These are phyloP conservation scores for Chelidonichthys spinosus DNA, from an alignment of 2,797 vertebrate species.

Conservation along the genomic window DNA sequence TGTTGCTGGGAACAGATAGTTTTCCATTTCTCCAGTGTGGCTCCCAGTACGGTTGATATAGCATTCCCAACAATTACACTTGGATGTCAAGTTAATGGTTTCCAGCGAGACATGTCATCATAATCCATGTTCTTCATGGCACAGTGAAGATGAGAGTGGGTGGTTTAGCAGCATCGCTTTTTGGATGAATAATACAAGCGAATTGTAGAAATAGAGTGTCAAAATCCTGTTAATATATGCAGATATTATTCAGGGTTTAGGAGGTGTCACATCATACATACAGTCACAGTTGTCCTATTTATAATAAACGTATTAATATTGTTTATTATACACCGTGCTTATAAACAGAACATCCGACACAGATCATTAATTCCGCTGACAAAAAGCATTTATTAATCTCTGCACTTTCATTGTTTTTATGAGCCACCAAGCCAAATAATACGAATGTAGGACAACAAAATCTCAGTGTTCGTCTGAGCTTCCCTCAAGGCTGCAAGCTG, in stretches of 20 bases:
- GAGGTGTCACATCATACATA: background rate
- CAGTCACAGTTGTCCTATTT: background rate
- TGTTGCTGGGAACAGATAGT: background rate
- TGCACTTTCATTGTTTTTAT: slow-evolving; percentile 11
- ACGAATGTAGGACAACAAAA: background rate
- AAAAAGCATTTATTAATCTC: background rate
- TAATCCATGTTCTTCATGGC: background rate
- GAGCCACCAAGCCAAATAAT: background rate
- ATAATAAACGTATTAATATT: background rate
- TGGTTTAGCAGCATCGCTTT: background rate
- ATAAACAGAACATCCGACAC: background rate
- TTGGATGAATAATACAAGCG: background rate
- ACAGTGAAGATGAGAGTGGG: background rate
- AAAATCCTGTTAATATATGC: background rate
- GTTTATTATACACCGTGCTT: background rate
- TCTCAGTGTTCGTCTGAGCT: background rate
- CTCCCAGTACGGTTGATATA: background rate
- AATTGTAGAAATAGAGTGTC: background rate
- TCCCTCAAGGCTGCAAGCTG: background rate
- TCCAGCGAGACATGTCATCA: slow-evolving; percentile 9
- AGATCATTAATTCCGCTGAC: background rate
- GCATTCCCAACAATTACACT: slow-evolving; percentile 10
- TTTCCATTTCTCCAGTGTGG: background rate
- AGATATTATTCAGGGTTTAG: too few relatives aligned
- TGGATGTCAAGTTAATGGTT: slow-evolving; percentile 18